These are phyloP conservation scores for Zoanthus sansibaricus DNA, from an alignment of 92 coral and sea anemone genomes.

Conservation along the genomic window DNA sequence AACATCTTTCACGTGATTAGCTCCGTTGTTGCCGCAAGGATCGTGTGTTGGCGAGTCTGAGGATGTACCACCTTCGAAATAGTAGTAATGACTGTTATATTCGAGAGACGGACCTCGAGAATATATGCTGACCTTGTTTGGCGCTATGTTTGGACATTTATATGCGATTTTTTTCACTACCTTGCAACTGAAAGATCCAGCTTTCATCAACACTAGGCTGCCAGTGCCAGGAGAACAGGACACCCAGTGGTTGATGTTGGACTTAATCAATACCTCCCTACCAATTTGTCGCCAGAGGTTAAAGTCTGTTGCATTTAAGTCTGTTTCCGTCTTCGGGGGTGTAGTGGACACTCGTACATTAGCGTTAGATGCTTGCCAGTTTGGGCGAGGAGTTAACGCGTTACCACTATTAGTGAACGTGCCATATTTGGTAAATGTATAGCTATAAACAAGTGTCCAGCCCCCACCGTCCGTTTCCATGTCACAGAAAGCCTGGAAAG, in stretches of 20 bases:
- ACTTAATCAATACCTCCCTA: conserved; percentile 41
- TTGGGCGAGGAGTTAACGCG: conserved; percentile 49
- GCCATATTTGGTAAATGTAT: background rate
- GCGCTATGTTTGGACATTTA: background rate
- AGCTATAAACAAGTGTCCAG: too few species aligned
- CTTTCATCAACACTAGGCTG: conserved; percentile 9
- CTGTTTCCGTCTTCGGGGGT: conserved; percentile 43
- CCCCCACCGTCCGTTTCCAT: too few species aligned
- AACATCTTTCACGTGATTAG: conserved; percentile 37
- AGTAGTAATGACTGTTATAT: background rate
- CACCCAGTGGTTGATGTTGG: conserved; percentile 64
- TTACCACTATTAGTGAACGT: background rate
- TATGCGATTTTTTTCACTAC: too few species aligned
- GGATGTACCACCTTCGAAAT: background rate
- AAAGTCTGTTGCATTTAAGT: conserved; percentile 42
- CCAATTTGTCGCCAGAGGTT: conserved; percentile 31
- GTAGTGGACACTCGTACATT: conserved; percentile 10
- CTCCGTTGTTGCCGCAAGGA: conserved; percentile 32
- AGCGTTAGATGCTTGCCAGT: background rate
- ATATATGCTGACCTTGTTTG: background rate
- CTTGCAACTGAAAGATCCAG: too few species aligned
- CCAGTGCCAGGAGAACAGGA: conserved; percentile 32
- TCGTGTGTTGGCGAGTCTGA: conserved; percentile 41
- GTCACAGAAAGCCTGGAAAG: too few species aligned
- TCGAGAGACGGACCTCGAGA: background rate